Percentiles rank a stretch among this genome's conserved stretches.
These are phyloP conservation scores for Trachymyrmex cornetzi DNA, from an alignment of 1,140 invertebrate species.

Conservation along the genomic window DNA sequence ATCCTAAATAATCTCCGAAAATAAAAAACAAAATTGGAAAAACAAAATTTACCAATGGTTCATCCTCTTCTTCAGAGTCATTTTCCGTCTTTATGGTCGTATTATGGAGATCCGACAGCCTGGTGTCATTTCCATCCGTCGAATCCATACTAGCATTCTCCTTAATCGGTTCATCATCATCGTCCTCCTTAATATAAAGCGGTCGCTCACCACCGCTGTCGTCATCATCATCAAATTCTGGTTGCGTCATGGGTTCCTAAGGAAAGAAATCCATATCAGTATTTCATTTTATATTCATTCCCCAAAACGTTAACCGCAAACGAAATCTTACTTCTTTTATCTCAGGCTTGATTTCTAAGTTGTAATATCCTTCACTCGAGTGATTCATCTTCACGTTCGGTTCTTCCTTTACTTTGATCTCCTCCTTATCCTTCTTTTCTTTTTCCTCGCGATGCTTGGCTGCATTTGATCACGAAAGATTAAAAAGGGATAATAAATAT, in stretches of 20 bases:
- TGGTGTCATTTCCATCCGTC: constrained; percentile 83
- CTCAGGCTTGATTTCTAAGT: constrained; percentile 59
- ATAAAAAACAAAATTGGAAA: constrained; percentile 1
- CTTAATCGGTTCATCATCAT: constrained; percentile 79
- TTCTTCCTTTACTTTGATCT: constrained; percentile 75
- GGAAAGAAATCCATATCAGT: not conserved
- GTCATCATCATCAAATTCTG: constrained; percentile 85
- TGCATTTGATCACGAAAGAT: constrained; percentile 54
- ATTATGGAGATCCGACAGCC: constrained; percentile 85
- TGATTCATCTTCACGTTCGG: constrained; percentile 62
- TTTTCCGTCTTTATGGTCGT: constrained; percentile 86
- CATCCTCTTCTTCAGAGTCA: constrained; percentile 93
- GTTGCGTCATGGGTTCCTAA: constrained; percentile 80
- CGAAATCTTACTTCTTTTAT: constrained; percentile 81
- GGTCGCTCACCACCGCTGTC: constrained; percentile 84
- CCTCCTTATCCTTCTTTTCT: constrained; percentile 82
- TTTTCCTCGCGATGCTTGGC: constrained; percentile 84
- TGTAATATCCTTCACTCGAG: constrained; percentile 59
- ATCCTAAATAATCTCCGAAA: not conserved
- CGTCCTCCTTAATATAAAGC: constrained; percentile 85
- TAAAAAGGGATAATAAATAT: constrained; percentile 18
- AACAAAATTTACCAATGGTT: constrained; percentile 89
- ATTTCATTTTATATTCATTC: not conserved
- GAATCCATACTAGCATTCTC: constrained; percentile 82
- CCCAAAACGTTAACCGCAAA: not conserved